Conservation (phyloP, 2,888 invertebrate species). For the Perizoma flavofasciatum region DNA sequence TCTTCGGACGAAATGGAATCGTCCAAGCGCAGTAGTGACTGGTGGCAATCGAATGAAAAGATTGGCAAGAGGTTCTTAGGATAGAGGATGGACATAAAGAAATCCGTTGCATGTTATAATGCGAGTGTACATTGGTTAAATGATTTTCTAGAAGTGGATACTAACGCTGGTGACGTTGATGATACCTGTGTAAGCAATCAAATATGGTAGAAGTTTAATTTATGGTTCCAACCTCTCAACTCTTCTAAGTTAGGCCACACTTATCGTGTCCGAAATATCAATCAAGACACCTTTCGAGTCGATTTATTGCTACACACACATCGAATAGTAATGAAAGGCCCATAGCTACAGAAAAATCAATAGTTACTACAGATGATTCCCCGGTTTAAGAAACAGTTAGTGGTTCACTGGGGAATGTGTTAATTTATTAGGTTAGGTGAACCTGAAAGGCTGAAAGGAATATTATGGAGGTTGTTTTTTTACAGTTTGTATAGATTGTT, state of each 20-base stretch:
- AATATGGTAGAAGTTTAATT: too few relatives aligned
- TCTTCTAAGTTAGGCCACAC: conserved; percentile 24
- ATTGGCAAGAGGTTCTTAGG: too few relatives aligned
- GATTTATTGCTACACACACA: conserved; percentile 37
- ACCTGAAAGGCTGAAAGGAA: conserved; percentile 6
- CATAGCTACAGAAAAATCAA: conserved; percentile 7
- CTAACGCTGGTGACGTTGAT: too few relatives aligned
- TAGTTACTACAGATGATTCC: conserved; percentile 6
- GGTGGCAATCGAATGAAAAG: too few relatives aligned
- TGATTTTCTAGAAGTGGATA: too few relatives aligned
- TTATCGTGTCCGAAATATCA: conserved; percentile 47
- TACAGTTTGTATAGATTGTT: conserved; percentile 16
- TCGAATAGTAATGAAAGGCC: conserved; percentile 28
- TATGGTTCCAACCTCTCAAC: conserved; percentile 4
- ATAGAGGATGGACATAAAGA: too few relatives aligned
- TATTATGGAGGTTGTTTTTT: conserved; percentile 3
- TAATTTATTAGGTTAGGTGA: conserved; percentile 13
- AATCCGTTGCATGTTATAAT: too few relatives aligned
- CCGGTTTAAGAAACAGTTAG: conserved; percentile 10
- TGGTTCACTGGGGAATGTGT: conserved; percentile 7
- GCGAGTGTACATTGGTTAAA: too few relatives aligned
- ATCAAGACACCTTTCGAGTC: conserved; percentile 41
- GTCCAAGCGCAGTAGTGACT: too few relatives aligned
- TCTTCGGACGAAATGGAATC: too few relatives aligned
- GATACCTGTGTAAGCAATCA: too few relatives aligned